Evolutionary conservation across 2,797 vertebrate genomes (phyloP).

Genomic region (Sebastes taczanowskii): DNA sequence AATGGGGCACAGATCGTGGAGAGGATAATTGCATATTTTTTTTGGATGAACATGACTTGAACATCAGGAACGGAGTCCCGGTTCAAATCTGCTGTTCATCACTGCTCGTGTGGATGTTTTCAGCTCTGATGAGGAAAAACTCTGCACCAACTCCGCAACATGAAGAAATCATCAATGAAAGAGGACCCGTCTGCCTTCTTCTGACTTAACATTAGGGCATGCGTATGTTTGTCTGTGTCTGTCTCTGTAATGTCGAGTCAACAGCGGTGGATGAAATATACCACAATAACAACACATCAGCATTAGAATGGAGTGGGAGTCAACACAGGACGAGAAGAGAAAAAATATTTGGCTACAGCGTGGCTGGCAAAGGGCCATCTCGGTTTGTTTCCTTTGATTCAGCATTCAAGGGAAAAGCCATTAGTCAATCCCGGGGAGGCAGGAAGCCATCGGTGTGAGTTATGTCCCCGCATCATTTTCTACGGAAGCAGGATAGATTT

Average conservation of each 20-base stretch:
- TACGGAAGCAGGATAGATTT: conserved; percentile 64
- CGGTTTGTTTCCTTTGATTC: conserved; percentile 73
- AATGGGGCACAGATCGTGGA: conserved; percentile 59
- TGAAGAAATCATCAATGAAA: background rate
- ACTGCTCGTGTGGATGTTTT: conserved; percentile 3
- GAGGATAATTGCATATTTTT: conserved; percentile 65
- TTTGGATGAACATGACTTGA: conserved; percentile 66
- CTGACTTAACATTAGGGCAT: background rate
- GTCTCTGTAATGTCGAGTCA: conserved; percentile 9
- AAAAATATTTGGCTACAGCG: background rate
- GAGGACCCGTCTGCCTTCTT: background rate
- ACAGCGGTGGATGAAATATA: conserved; percentile 20
- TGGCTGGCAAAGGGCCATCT: conserved; percentile 31
- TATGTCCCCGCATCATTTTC: conserved; percentile 69
- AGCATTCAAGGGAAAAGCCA: conserved; percentile 69
- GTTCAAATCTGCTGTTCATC: conserved; percentile 63
- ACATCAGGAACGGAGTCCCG: conserved; percentile 40
- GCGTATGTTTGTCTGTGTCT: conserved; percentile 7
- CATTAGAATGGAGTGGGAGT: conserved; percentile 7
- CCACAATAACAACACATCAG: conserved; percentile 37
- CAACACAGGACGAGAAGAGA: background rate
- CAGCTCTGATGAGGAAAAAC: conserved; percentile 7
- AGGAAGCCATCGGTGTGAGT: conserved; percentile 57
- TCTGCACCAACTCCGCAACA: background rate
- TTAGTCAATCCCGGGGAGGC: conserved; percentile 65